phyloP scores from a whole-genome alignment of 35 echinoderm and acorn worm species.

The Patiria miniata region DNA sequence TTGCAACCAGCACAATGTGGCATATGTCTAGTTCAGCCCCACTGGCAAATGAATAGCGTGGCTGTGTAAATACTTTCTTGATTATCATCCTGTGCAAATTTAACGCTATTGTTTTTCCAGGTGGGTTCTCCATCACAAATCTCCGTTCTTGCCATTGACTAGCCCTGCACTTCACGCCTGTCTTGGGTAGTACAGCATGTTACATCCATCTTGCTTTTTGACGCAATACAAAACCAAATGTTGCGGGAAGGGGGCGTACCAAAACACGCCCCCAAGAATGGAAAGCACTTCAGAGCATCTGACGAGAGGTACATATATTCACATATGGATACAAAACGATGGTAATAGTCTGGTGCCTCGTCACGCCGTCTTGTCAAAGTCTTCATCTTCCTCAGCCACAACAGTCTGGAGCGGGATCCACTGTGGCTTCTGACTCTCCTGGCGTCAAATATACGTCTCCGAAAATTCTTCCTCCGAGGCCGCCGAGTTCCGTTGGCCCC shows the following conservation, averaged over 20 bases:
- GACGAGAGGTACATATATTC: background rate
- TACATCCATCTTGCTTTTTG: background rate
- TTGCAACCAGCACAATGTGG: no score
- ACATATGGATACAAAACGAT: background rate
- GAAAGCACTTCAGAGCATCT: conserved; percentile 17
- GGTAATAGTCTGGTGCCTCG: background rate
- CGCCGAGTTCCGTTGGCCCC: conserved; percentile 55
- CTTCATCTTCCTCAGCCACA: conserved; percentile 8
- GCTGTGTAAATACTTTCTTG: no score
- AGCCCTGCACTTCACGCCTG: no score
- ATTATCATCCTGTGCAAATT: no score
- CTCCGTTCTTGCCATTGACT: no score
- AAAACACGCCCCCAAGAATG: background rate
- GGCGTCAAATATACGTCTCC: conserved; percentile 93
- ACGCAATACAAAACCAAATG: background rate
- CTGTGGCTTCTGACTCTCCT: background rate
- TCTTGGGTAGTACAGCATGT: no score
- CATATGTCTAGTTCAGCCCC: no score
- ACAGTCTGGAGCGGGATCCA: background rate
- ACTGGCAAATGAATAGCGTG: no score
- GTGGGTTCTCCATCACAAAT: background rate
- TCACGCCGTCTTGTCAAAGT: conserved; percentile 3
- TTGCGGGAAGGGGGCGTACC: background rate
- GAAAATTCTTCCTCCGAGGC: conserved; percentile 93
- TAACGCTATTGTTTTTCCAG: conserved; percentile 3